Evolutionary conservation across 2,797 vertebrate species (phyloP), one percentile per base, ranked within the genome.

Genomic region (Vireo griseus): DNA sequence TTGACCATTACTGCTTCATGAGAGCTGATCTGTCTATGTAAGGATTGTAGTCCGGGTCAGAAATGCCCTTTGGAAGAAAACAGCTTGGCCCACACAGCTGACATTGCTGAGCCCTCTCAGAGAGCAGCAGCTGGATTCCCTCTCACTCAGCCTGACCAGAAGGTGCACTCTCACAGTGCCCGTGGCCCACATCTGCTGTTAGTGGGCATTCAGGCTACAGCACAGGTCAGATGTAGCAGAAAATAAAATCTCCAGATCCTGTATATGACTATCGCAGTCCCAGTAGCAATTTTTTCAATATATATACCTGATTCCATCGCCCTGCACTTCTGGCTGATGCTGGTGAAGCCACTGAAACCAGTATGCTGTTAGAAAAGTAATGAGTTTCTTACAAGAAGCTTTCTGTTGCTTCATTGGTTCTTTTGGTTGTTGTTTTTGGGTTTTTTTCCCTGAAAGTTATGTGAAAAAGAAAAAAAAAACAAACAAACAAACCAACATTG

Each of bases 1-100:
- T 33, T 92, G 57, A 78, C 62, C 13, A 2, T 57, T 92, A 13
- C 39, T 90, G 66, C 92, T 94, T 85, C 35, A 11, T n/a, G 28
- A 77, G 35, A 68, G 45, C 35, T 73, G 59, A 17, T 55, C 51
- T 82, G 25, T 16, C 55, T 29, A 2, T 0, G 0, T 40, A 22
- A 26, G 31, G 25, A 28, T 52, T 83, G 28, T 28, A 55, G 22
- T 13, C 80, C 7, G 19, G n/a, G 18, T 51, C 22, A 67, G 33
- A 84, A 94, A 39, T 12, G 16, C 4, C 25, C 20, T 68, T 61
- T 76, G 6, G 69, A 68, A 61, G 57, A n/a, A 67, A 51, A 16
- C 1, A 7, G 9, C 47, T 69, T 73, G 55, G 35, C 14, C 55
- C 42, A 58, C 69, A 72, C 47, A 40, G n/a, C 24, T 72, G 58